phyloP scores from a whole-genome alignment of 53 echinoderm and acorn worm genomes.

The Paelopatides confundens region DNA sequence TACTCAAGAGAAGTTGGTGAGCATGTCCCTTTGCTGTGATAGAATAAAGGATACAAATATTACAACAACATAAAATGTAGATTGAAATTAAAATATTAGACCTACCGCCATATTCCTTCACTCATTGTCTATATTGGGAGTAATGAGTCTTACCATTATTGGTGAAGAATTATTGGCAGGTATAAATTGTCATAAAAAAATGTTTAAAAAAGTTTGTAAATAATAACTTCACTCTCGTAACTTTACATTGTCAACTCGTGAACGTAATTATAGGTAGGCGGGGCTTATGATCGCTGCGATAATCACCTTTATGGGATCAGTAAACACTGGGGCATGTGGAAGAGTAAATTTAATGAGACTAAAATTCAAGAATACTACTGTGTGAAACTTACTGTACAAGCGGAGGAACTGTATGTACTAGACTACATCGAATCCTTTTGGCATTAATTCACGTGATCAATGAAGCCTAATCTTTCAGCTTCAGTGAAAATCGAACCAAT shows the following conservation, averaged over 20 bases:
- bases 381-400: background rate
- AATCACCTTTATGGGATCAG: constrained; percentile 41
- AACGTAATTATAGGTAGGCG: constrained; percentile 14
- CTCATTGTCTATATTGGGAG: background rate
- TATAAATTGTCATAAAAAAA: constrained; percentile 15
- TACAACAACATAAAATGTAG: background rate
- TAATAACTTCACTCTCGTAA: constrained; percentile 17
- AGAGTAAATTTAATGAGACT: constrained; percentile 25
- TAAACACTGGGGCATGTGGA: constrained; percentile 36
- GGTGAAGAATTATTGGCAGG: constrained; percentile 23
- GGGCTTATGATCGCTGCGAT: constrained; percentile 22
- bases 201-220: constrained; percentile 30
- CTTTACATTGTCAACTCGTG: constrained; percentile 1
- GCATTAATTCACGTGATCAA: constrained; percentile 10
- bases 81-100: background rate
- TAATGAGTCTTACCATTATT: background rate
- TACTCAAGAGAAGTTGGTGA: background rate
- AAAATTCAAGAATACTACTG: background rate
- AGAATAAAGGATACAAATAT: background rate
- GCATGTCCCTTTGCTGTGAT: background rate
- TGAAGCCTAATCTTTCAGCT: constrained; percentile 16
- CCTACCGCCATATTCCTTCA: background rate
- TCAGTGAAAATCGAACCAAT: constrained; percentile 35
- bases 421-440: too few relatives aligned
- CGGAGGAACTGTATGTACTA: background rate